A percentile compares a stretch with the other conserved stretches of the same genome.
Evolutionary conservation across 2,888 invertebrate genomes (phyloP).

Genomic region (Nowickia ferox): DNA sequence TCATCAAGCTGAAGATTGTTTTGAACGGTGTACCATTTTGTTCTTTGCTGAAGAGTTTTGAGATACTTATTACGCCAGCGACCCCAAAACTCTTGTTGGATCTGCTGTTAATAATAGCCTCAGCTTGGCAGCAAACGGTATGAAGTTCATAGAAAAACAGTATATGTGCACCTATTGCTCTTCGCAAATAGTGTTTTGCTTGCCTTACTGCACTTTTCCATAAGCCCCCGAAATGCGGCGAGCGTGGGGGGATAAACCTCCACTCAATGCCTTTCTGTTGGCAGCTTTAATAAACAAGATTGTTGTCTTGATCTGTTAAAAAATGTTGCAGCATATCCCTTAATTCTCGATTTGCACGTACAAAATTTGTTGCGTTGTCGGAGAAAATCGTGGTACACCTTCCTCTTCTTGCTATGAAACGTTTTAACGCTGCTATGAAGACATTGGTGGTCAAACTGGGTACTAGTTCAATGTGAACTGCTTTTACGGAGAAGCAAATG

Average conservation of each 20-base stretch:
- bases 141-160: conserved; percentile 46
- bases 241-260: conserved; percentile 53
- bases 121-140: conserved; percentile 41
- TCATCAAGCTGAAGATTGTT: conserved; percentile 35
- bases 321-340: conserved; percentile 33
- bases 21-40: conserved; percentile 34
- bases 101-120: conserved; percentile 34
- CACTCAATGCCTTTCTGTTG: conserved; percentile 42
- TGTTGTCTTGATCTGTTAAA: conserved; percentile 31
- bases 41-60: conserved; percentile 40
- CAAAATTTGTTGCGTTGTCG: conserved; percentile 12
- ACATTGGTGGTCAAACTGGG: conserved; percentile 14
- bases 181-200: conserved; percentile 23
- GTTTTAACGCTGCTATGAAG: no score
- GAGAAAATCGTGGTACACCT: no score
- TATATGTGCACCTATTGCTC: conserved; percentile 29
- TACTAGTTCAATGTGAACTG: conserved; percentile 6
- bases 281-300: neutral
- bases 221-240: conserved; percentile 55
- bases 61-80: conserved; percentile 53
- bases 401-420: no score
- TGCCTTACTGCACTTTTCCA: conserved; percentile 59
- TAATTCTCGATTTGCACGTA: conserved; percentile 56
- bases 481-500: conserved; percentile 22
- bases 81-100: conserved; percentile 67